Base-by-base conservation (phyloP, 2,113 vertebrate species). In the Haplochromis vanheusdeni region DNA sequence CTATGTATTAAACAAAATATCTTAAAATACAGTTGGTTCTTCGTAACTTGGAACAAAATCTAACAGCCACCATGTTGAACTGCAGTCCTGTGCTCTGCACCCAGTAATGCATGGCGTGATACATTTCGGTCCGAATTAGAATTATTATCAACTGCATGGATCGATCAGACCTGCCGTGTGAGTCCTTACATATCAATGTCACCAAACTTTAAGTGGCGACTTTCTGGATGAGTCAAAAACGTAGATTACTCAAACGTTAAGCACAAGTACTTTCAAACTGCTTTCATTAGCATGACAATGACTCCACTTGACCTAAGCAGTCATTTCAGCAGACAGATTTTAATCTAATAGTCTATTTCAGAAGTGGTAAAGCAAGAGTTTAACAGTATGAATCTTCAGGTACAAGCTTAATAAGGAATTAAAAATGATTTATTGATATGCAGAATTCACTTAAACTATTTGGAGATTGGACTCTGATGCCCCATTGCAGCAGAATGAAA, bases 121-220 rank as follows among this genome's bases (percentile, higher is more conserved):
- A 3, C 31, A 62, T n/a, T 35, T 62, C 17, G 0, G 17, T 35
- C 9, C 0, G 60, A 21, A 68, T 68, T 37, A 5, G 33, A 68
- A 7, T 65, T 65, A 35, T n/a, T 40, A 5, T 68, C 10, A n/a
- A 0, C 17, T 37, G 62, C 33, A 68, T 68, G 33, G 62, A 68
- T 60, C 0, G 0, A 60, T 14, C 62, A 37, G 33, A 40, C 33
- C 62, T 40, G 33, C 62, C 3, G 4, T 68, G 33, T 40, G 33
- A 37, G 11, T 68, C 62, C 33, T 40, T 0, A 68, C 33, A 40
- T 12, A 65, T 0, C 31, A 0, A 7, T 65, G 60, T 3, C 19
- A 68, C 33, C 33, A 68, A 40, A 68, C 62, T 8, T n/a, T 37
- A 65, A 37, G 19, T 37, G 33, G 19, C 2, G 0, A 68, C 62